Evolutionary conservation across 2,888 invertebrate species (phyloP).

Genomic region (Tetranychus piercei): DNA sequence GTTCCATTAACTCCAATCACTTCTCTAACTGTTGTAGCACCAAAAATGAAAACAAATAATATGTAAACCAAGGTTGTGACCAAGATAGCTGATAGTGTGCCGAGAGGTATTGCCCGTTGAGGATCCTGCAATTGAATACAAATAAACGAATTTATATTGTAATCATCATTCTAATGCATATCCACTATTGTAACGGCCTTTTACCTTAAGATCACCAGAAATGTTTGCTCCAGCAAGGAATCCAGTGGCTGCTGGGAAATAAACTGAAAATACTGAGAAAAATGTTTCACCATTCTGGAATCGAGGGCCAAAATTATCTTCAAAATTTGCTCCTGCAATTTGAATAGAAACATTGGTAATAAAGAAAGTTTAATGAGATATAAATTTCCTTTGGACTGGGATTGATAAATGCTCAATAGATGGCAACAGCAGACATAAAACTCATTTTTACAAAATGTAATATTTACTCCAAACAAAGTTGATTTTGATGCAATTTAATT

Average conservation of each 20-base stretch:
- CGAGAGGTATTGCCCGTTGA: not conserved
- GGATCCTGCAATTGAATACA: not conserved
- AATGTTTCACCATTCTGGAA: slow-evolving; percentile 52
- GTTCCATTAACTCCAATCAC: slow-evolving; percentile 47
- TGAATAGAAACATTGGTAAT: not conserved
- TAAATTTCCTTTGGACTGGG: not conserved
- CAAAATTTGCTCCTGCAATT: not conserved
- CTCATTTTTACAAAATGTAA: too few species aligned
- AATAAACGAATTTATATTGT: not conserved
- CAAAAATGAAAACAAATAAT: slow-evolving; percentile 59
- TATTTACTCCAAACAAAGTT: too few species aligned
- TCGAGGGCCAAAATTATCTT: not conserved
- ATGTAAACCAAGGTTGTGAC: slow-evolving; percentile 74
- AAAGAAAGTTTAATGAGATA: not conserved
- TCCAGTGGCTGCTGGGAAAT: slow-evolving; percentile 96
- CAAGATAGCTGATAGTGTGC: slow-evolving; percentile 45
- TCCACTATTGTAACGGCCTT: not conserved
- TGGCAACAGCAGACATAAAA: too few species aligned
- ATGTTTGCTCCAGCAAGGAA: slow-evolving; percentile 93
- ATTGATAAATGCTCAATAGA: too few species aligned
- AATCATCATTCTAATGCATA: not conserved
- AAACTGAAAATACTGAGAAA: slow-evolving; percentile 85
- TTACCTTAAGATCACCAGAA: slow-evolving; percentile 69
- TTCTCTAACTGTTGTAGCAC: slow-evolving; percentile 56
- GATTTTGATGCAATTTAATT: too few species aligned